These are phyloP conservation scores for Pterostichus madidus DNA, from an alignment of 2,888 invertebrate species.

Conservation along the genomic window DNA sequence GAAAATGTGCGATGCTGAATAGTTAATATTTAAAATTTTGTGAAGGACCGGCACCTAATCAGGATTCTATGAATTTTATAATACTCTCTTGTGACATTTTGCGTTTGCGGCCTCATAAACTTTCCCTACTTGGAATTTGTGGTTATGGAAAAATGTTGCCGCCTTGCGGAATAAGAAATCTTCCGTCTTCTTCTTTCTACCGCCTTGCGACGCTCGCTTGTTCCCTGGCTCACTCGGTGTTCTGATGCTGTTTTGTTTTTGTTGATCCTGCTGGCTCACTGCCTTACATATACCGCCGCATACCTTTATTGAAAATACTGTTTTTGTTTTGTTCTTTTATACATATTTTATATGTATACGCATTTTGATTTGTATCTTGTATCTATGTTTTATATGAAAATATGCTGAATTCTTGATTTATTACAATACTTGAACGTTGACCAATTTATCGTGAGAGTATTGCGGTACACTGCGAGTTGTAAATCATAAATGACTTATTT, in stretches of 20 bases:
- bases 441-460: slow-evolving; percentile 15
- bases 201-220: background rate
- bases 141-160: slow-evolving; percentile 58
- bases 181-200: slow-evolving; percentile 25
- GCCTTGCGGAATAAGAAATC: slow-evolving; percentile 52
- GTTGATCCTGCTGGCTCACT: slow-evolving; percentile 38
- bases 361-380: background rate
- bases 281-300: slow-evolving; percentile 18
- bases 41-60: slow-evolving; percentile 49
- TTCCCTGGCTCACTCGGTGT: slow-evolving; percentile 13
- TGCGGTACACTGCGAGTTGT: background rate
- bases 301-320: slow-evolving; percentile 33
- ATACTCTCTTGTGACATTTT: slow-evolving; percentile 64
- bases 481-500: background rate
- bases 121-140: slow-evolving; percentile 62
- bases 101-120: slow-evolving; percentile 55
- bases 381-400: background rate
- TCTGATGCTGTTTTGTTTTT: slow-evolving; percentile 37
- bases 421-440: background rate
- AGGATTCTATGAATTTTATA: slow-evolving; percentile 65
- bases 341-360: slow-evolving; percentile 43
- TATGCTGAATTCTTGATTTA: background rate
- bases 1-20: slow-evolving; percentile 61
- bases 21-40: slow-evolving; percentile 60
- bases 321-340: slow-evolving; percentile 29